Evolutionary conservation across 2,113 vertebrate genomes (phyloP).

Genomic region (Bubo blakistoni): DNA sequence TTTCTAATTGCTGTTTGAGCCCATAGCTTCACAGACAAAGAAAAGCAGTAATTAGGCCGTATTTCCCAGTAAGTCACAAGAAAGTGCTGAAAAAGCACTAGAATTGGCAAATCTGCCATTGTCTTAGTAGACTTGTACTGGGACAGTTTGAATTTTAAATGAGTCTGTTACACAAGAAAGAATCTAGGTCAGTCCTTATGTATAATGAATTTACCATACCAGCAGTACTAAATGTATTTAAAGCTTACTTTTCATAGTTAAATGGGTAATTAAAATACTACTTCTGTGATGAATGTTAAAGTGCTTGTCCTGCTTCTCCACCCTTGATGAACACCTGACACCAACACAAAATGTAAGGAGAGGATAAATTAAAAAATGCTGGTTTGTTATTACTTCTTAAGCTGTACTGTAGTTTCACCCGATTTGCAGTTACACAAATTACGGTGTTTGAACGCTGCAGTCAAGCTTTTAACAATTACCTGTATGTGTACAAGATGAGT

Average conservation of each 20-base stretch:
- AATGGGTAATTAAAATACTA: not conserved
- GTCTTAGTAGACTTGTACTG: not conserved
- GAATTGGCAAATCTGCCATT: not conserved
- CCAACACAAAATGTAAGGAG: not conserved
- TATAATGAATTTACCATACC: not conserved
- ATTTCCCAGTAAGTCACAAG: not conserved
- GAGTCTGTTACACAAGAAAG: not conserved
- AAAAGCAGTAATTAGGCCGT: not conserved
- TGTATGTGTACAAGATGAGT: not conserved
- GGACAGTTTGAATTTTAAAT: slow-evolving; percentile 13
- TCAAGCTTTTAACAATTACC: not conserved
- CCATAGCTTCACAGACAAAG: not conserved
- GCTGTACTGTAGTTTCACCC: not conserved
- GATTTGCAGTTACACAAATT: not conserved
- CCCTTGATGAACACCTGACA: not conserved
- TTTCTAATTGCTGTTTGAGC: not conserved
- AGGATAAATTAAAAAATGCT: not conserved
- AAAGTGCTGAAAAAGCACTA: slow-evolving; percentile 24
- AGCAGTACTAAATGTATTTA: slow-evolving; percentile 1
- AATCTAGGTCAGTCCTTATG: slow-evolving; percentile 35
- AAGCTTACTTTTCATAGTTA: not conserved
- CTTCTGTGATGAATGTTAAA: not conserved
- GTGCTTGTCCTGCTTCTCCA: not conserved
- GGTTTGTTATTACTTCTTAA: not conserved
- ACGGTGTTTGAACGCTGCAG: not conserved